Evolutionary conservation across 2,113 vertebrate species (phyloP).

Genomic region (Nematolebias whitei): DNA sequence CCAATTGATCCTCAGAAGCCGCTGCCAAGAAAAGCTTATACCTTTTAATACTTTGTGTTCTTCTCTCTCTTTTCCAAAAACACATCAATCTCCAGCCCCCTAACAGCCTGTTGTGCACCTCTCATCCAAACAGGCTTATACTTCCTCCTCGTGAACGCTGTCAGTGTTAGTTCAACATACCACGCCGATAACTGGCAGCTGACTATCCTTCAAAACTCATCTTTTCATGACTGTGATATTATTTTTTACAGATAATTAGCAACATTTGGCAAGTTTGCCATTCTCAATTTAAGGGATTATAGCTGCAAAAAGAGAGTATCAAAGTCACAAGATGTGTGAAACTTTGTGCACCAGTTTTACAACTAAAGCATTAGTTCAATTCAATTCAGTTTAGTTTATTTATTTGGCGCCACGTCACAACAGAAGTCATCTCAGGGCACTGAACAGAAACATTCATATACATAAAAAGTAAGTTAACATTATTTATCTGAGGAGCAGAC

Average conservation of each 20-base stretch:
- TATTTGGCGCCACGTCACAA: too few species aligned
- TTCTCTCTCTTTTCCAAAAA: slow-evolving; percentile 47
- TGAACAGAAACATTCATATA: too few species aligned
- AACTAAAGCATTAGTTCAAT: not conserved
- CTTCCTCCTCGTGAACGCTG: slow-evolving; percentile 43
- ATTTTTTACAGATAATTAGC: not conserved
- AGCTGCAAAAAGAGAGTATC: not conserved
- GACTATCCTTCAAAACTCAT: not conserved
- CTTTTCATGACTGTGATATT: not conserved
- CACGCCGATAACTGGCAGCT: slow-evolving; percentile 23
- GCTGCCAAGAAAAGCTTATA: slow-evolving; percentile 76
- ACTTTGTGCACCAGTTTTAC: not conserved
- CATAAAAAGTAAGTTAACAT: too few species aligned
- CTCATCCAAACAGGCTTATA: slow-evolving; percentile 31
- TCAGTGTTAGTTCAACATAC: slow-evolving; percentile 30
- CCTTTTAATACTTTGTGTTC: slow-evolving; percentile 73
- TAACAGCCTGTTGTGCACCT: slow-evolving; percentile 27
- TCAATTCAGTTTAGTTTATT: too few species aligned
- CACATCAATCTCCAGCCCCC: slow-evolving; percentile 37
- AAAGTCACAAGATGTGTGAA: not conserved
- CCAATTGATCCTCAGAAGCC: slow-evolving; percentile 70
- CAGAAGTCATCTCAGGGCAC: too few species aligned
- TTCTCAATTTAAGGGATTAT: not conserved
- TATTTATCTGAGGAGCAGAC: too few species aligned
- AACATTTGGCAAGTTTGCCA: not conserved